A percentile compares a stretch with the other conserved stretches of the same genome.
phyloP scores from a whole-genome alignment of 2,113 vertebrate genomes.

The Aleadryas rufinucha region DNA sequence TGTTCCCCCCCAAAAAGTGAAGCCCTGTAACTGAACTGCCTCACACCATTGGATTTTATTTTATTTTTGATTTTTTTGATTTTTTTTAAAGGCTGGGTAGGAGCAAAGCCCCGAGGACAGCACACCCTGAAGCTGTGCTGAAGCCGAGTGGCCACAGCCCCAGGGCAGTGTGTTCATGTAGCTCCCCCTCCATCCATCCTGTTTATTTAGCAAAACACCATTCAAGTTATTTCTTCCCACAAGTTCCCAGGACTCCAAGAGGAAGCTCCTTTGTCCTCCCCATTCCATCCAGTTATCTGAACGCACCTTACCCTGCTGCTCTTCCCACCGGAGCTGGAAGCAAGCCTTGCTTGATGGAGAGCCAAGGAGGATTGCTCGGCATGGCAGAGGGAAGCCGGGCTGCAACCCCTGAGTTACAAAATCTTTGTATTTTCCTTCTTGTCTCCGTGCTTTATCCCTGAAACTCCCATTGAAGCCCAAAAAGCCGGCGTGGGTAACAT shows the following conservation, averaged over 20 bases:
- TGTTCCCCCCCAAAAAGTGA: not conserved
- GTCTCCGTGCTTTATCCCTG: not conserved
- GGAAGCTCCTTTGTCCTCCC: not conserved
- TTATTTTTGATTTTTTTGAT: not conserved
- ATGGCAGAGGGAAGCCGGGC: fast-evolving
- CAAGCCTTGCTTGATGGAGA: not conserved
- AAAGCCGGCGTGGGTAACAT: fast-evolving
- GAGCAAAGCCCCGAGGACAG: not conserved
- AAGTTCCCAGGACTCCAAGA: not conserved
- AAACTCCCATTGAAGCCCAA: not conserved
- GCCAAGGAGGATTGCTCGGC: not conserved
- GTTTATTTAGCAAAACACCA: not conserved
- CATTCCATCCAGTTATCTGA: not conserved
- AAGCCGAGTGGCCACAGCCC: fast-evolving
- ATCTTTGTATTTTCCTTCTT: not conserved
- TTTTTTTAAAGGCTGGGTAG: not conserved
- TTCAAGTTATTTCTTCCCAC: not conserved
- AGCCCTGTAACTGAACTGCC: not conserved
- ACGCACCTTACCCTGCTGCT: not conserved
- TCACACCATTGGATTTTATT: fast-evolving
- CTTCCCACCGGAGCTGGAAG: not conserved
- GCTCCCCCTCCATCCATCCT: not conserved
- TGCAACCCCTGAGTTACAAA: fast-evolving
- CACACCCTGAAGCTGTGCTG: not conserved
- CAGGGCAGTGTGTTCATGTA: not conserved